These are phyloP conservation scores for Listronotus bonariensis DNA, from an alignment of 1,140 invertebrate genomes.

Conservation along the genomic window DNA sequence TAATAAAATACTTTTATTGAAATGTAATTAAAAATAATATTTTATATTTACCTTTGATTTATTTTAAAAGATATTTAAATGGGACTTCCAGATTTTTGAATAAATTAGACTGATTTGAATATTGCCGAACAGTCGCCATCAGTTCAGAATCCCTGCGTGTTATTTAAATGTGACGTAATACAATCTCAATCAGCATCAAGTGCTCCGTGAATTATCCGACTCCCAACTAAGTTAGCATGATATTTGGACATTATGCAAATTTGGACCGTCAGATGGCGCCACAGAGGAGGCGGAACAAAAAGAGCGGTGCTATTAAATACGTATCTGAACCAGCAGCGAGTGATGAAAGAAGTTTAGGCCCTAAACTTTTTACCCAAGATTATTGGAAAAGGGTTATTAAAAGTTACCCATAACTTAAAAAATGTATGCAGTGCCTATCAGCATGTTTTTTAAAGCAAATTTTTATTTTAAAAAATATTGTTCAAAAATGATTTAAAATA, in stretches of 20 bases:
- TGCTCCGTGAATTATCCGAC: constrained; percentile 43
- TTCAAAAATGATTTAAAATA: no score
- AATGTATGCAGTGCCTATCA: no score
- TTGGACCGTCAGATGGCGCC: constrained; percentile 41
- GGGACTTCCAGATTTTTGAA: constrained; percentile 11
- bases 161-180: constrained; percentile 46
- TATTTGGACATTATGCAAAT: constrained; percentile 49
- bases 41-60: no score
- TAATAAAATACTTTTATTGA: no score
- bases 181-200: constrained; percentile 47
- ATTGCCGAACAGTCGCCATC: constrained; percentile 17
- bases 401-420: no score
- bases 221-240: constrained; percentile 43
- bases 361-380: no score
- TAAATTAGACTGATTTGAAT: constrained; percentile 25
- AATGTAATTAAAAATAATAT: no score
- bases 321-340: constrained; percentile 26
- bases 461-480: no score
- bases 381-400: no score
- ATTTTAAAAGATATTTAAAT: no score
- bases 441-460: no score
- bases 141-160: constrained; percentile 28
- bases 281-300: constrained; percentile 11
- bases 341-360: no score
- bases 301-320: constrained; percentile 36